Conservation (phyloP, 2,113 vertebrate species). For the Amblyopsis rosae region DNA sequence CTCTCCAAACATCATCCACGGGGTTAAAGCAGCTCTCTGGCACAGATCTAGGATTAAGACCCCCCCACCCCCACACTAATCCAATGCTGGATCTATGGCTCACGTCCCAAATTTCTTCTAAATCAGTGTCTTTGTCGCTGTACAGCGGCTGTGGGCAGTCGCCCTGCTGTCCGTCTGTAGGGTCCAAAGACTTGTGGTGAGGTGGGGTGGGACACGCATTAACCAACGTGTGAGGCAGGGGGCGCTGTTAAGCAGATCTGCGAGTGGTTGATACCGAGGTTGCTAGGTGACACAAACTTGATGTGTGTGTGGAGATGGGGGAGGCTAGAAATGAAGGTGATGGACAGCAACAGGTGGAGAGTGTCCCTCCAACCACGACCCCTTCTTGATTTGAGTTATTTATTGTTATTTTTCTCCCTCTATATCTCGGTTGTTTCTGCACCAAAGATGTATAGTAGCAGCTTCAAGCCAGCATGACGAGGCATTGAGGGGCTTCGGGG, state of each 20-base stretch:
- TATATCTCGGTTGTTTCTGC: constrained; percentile 22
- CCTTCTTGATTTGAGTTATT: constrained; percentile 15
- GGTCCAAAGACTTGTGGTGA: not conserved
- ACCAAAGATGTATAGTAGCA: constrained; percentile 12
- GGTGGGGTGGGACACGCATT: not conserved
- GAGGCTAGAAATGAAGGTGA: constrained; percentile 23
- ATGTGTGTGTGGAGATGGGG: constrained; percentile 37
- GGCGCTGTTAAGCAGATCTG: constrained; percentile 38
- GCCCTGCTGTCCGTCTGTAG: not conserved
- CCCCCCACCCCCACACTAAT: not conserved
- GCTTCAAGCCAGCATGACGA: not conserved
- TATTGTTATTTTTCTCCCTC: constrained; percentile 24
- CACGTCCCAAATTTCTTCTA: constrained; percentile 28
- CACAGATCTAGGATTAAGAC: constrained; percentile 33
- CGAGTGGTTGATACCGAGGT: constrained; percentile 61
- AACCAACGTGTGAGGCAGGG: constrained; percentile 16
- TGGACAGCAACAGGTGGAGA: not conserved
- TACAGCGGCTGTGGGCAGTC: constrained; percentile 24
- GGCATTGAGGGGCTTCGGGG: constrained; percentile 22
- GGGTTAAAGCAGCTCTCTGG: constrained; percentile 48
- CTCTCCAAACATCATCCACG: constrained; percentile 43
- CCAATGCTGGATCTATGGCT: constrained; percentile 31
- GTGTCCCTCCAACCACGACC: constrained; percentile 8
- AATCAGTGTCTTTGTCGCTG: constrained; percentile 23
- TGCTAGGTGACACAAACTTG: constrained; percentile 69